Evolutionary conservation across 2,888 invertebrate genomes (phyloP).

Genomic region (Trissoscelio sp.): DNA sequence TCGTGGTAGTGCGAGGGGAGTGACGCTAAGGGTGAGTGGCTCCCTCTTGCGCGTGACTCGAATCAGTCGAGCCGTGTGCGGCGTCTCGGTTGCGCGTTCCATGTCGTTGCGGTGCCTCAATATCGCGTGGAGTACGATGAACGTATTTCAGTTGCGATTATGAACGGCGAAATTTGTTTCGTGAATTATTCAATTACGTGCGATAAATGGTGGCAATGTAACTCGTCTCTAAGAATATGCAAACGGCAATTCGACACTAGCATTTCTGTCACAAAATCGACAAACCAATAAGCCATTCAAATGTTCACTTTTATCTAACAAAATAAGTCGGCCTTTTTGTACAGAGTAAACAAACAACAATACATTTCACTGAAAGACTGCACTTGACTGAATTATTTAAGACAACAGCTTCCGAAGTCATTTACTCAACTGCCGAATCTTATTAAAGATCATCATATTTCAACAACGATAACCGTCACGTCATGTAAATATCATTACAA

Average conservation of each 20-base stretch:
- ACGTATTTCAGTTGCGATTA: conserved; percentile 32
- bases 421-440: conserved; percentile 2
- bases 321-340: conserved; percentile 15
- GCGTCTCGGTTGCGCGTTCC: conserved; percentile 77
- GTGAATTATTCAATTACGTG: not conserved
- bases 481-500: not conserved
- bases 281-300: not conserved
- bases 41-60: conserved; percentile 77
- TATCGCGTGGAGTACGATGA: conserved; percentile 41
- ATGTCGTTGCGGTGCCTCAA: conserved; percentile 67
- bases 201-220: conserved; percentile 20
- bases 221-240: conserved; percentile 6
- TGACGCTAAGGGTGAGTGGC: conserved; percentile 71
- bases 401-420: not conserved
- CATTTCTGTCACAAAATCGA: not conserved
- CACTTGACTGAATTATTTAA: conserved; percentile 16
- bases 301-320: not conserved
- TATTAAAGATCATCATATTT: not conserved
- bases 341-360: not conserved
- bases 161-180: conserved; percentile 5
- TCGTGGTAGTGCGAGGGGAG: conserved; percentile 50
- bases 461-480: not conserved
- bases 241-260: conserved; percentile 1
- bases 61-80: conserved; percentile 81
- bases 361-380: conserved; percentile 16